Conservation (phyloP, 2,888 invertebrate genomes). For the Drosophila phalerata region DNA sequence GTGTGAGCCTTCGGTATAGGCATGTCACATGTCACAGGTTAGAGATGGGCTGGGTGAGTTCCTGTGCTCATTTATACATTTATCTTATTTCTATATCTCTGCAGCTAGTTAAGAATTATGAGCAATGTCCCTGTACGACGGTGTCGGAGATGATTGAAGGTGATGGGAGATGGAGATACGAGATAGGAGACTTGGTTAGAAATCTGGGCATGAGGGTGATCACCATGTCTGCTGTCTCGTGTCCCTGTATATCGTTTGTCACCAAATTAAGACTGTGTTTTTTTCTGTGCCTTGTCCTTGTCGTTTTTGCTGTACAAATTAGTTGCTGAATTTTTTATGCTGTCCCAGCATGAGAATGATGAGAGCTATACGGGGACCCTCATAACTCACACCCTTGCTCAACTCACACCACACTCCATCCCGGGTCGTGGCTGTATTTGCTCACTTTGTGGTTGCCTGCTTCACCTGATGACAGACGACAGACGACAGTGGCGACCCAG, state of each 20-base stretch:
- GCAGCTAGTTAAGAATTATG: conserved; percentile 60
- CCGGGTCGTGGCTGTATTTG: conserved; percentile 38
- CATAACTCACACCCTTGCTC: conserved; percentile 47
- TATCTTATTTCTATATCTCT: conserved; percentile 30
- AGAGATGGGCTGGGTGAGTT: conserved; percentile 1
- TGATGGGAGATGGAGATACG: neutral
- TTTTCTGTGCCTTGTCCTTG: conserved; percentile 4
- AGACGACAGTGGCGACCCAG: conserved; percentile 25
- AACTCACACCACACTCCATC: conserved; percentile 6
- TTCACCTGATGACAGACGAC: conserved; percentile 30
- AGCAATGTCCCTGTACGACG: conserved; percentile 22
- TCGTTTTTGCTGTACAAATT: conserved; percentile 63
- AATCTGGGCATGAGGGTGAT: neutral
- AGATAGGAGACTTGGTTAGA: no score
- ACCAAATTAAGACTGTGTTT: conserved; percentile 53
- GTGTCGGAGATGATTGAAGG: conserved; percentile 38
- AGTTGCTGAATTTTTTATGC: conserved; percentile 73
- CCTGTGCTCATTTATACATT: conserved; percentile 32
- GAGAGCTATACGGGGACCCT: conserved; percentile 18
- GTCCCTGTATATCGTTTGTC: conserved; percentile 54
- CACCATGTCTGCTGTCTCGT: conserved; percentile 11
- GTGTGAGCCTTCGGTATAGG: conserved; percentile 26
- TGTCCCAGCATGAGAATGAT: conserved; percentile 40
- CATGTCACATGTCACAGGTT: conserved; percentile 41
- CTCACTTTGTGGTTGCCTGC: conserved; percentile 44